Conservation (phyloP, 2,888 invertebrate species). For the Sepioteuthis lessoniana region DNA sequence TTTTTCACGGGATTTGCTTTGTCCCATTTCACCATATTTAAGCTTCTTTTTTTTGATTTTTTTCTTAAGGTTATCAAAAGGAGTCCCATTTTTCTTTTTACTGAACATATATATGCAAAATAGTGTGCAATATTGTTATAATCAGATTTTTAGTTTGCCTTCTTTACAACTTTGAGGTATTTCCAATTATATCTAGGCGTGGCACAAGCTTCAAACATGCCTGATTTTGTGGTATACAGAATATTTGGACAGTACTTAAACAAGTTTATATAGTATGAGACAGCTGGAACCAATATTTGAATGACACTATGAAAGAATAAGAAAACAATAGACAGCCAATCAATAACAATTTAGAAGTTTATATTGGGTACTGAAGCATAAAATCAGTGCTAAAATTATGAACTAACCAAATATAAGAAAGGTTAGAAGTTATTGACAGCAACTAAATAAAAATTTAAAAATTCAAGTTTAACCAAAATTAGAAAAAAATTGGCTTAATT, state of each 20-base stretch:
- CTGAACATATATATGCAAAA: neutral
- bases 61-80: neutral
- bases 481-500: neutral
- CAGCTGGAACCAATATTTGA: neutral
- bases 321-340: neutral
- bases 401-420: neutral
- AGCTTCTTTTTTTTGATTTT: neutral
- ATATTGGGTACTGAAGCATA: neutral
- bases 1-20: conserved; percentile 50
- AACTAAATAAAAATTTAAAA: neutral
- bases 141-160: neutral
- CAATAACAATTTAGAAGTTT: neutral
- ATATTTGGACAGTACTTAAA: neutral
- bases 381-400: neutral
- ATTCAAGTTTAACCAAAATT: neutral
- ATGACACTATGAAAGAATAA: neutral
- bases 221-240: neutral
- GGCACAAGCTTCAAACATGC: neutral
- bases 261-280: neutral
- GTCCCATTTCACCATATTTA: neutral
- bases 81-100: neutral
- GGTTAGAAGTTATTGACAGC: neutral
- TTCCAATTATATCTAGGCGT: neutral
- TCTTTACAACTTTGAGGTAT: neutral
- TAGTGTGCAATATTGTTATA: neutral